Evolutionary conservation across 2,888 invertebrate species (phyloP).

Genomic region (Cactoblastis cactorum): DNA sequence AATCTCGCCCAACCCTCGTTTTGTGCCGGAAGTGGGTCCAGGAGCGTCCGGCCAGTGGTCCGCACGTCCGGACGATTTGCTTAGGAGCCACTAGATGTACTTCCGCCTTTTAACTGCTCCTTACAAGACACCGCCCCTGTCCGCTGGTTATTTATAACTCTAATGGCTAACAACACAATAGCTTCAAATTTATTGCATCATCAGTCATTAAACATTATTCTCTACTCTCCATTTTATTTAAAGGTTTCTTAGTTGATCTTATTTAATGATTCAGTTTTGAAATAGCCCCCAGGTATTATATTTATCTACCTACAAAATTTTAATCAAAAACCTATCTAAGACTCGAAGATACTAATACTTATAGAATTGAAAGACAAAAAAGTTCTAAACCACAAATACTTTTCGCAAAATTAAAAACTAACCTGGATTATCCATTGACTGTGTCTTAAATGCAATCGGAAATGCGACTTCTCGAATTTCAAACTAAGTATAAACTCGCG

Average conservation of each 20-base stretch:
- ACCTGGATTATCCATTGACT: not conserved
- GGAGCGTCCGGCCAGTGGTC: constrained; percentile 52
- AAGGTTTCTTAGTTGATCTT: too few relatives aligned
- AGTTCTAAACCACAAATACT: not conserved
- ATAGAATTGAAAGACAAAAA: too few relatives aligned
- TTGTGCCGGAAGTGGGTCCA: constrained; percentile 54
- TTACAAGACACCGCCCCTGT: constrained; percentile 20
- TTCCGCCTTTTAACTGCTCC: constrained; percentile 68
- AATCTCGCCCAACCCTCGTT: constrained; percentile 30
- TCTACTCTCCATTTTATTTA: too few relatives aligned
- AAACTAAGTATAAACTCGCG: constrained; percentile 33
- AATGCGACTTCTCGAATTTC: constrained; percentile 27
- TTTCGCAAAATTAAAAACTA: not conserved
- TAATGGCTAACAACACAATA: not conserved
- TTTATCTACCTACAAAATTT: too few relatives aligned
- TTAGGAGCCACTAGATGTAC: constrained; percentile 58
- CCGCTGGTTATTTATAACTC: constrained; percentile 6
- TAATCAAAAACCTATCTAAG: too few relatives aligned
- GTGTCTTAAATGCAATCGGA: constrained; percentile 16
- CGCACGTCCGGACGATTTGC: constrained; percentile 48
- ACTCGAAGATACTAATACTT: too few relatives aligned
- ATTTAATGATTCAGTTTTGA: too few relatives aligned
- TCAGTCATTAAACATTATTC: too few relatives aligned
- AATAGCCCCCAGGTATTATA: too few relatives aligned
- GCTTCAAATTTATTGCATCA: constrained; percentile 1